A percentile compares a stretch with the other conserved stretches of the same genome.
Conservation (phyloP, 92 coral and sea anemone genomes). For the Ricordea florida region DNA sequence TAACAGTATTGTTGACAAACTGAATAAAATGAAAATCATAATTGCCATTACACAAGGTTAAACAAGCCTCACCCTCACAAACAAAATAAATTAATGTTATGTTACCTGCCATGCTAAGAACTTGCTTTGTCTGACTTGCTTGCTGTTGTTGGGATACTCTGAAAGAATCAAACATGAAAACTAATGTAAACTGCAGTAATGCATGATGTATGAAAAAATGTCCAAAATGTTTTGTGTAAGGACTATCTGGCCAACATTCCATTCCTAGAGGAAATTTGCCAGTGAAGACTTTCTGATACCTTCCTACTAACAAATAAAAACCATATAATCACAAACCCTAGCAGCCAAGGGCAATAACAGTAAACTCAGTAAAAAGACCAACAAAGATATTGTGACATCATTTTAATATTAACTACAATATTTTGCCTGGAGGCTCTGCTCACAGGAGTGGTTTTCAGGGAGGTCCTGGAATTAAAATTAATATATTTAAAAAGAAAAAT, state of each 20-base stretch:
- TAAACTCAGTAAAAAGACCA: no score
- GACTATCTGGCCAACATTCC: neutral
- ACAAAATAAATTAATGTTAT: neutral
- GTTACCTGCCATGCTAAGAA: conserved; percentile 37
- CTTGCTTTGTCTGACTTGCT: conserved; percentile 30
- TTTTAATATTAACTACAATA: no score
- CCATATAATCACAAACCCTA: no score
- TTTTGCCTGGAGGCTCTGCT: no score
- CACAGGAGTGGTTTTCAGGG: no score
- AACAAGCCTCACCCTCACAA: neutral
- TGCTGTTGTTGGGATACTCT: conserved; percentile 22
- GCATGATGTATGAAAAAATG: neutral
- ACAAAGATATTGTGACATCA: no score
- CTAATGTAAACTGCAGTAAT: neutral
- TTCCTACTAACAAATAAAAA: no score
- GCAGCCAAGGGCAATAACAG: no score
- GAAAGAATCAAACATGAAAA: neutral
- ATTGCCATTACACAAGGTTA: neutral
- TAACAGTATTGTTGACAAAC: neutral
- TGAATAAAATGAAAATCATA: neutral
- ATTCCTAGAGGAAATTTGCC: no score
- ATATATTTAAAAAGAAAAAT: no score
- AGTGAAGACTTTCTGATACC: no score
- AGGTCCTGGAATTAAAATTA: no score
- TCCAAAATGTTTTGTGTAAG: neutral